Base-by-base conservation (phyloP, 2,797 vertebrate genomes). In the Cynodonichthys magdalenae region DNA sequence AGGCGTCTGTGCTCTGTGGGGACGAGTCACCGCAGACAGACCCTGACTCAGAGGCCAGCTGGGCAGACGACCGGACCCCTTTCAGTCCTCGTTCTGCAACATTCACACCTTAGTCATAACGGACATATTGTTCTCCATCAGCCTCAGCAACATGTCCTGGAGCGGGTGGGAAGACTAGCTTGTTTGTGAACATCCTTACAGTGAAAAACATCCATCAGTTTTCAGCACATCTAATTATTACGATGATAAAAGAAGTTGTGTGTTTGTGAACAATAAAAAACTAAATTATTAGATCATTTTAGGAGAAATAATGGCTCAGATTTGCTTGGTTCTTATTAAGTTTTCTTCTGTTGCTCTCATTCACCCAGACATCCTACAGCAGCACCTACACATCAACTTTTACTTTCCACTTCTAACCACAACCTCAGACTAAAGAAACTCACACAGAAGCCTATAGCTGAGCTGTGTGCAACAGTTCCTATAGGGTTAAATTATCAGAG, bases 21-120 rank as follows among this genome's bases (percentile, higher is more conserved):
- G 81, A 74, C 60, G 69, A 87, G 85, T 90, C 85, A 87, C 80
- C 61, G 55, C 72, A 87, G 82, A 83, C 79, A 49, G 42, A 58
- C 58, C 77, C 74, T 90, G 89, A 92, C 75, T 91, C 88, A 92
- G 68, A 67, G 66, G 74, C 57, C 71, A 60, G 74, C 66, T 51
- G 57, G 72, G 53, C 67, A 69, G 69, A 59, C 61, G 29, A 66
- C 75, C 59, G 19, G 73, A 74, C 70, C 74, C 69, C 47, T 45
- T 17, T 28, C 41, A 48, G 54, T 56, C 52, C 71, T 75, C 47
- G 15, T 62, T 54, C 55, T 51, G 74, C 66, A 77, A 62, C 62
- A 45, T 18, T 75, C 81, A 79, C 73, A 66, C 71, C 77, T 83
- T 68, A 57, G 62, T 75, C 75, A 77, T 79, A 81, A 80, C 75